phyloP scores from a whole-genome alignment of 2,888 invertebrate species.

The Mycalesis mineus region DNA sequence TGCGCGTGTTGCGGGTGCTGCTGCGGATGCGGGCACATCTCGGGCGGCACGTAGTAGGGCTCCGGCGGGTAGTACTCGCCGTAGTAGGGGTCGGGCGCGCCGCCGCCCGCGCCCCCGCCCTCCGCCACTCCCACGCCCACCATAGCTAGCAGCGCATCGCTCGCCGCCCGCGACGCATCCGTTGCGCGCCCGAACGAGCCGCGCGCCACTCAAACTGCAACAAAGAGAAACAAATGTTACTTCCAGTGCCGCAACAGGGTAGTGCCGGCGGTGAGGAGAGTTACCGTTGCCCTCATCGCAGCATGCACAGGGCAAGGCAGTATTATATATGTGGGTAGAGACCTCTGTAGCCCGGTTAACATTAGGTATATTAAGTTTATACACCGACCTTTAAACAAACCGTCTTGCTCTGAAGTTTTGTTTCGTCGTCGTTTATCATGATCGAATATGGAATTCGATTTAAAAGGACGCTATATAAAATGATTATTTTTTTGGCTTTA shows the following conservation, averaged over 20 bases:
- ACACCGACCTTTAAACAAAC: no score
- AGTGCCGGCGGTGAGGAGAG: no score
- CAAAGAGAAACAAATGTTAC: slow-evolving; percentile 29
- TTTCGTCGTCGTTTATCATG: no score
- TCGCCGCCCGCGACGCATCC: slow-evolving; percentile 53
- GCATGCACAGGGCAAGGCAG: no score
- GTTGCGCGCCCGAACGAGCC: slow-evolving; percentile 42
- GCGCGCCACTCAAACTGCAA: slow-evolving; percentile 52
- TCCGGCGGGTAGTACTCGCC: slow-evolving; percentile 80
- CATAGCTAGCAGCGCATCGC: slow-evolving; percentile 68
- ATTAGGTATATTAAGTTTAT: no score
- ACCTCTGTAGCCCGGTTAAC: no score
- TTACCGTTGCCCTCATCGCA: no score
- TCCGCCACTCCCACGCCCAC: slow-evolving; percentile 73
- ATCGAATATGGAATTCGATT: no score
- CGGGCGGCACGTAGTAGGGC: slow-evolving; percentile 76
- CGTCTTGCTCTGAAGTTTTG: no score
- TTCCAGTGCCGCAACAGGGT: no score
- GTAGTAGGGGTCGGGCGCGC: slow-evolving; percentile 67
- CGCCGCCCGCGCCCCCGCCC: slow-evolving; percentile 58
- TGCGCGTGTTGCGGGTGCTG: slow-evolving; percentile 79
- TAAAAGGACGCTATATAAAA: no score
- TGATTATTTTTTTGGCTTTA: not conserved
- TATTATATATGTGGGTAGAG: no score
- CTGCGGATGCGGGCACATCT: slow-evolving; percentile 81